Conservation (phyloP, 2,113 vertebrate species). For the Aegithalos caudatus region DNA sequence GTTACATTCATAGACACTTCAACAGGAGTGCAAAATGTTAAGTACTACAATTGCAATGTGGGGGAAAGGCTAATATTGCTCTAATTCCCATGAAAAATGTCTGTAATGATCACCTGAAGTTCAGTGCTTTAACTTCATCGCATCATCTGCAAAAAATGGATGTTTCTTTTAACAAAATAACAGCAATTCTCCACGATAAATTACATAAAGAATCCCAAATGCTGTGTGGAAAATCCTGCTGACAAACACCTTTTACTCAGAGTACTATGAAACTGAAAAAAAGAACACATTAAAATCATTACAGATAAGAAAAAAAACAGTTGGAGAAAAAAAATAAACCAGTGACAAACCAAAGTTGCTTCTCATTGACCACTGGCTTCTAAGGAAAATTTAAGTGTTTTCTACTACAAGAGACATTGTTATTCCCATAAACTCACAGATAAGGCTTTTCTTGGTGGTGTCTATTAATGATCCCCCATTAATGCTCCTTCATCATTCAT, state of each 20-base stretch:
- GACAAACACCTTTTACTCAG: background rate
- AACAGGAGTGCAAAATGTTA: slow-evolving; percentile 8
- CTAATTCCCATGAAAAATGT: background rate
- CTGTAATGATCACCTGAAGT: background rate
- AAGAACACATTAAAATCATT: background rate
- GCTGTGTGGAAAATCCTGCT: background rate
- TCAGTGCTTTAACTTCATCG: background rate
- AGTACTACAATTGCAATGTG: background rate
- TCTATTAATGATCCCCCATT: background rate
- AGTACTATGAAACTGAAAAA: background rate
- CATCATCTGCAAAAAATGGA: background rate
- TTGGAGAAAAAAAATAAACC: background rate
- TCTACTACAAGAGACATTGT: background rate
- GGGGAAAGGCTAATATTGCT: background rate
- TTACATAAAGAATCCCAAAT: background rate
- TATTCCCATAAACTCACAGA: background rate
- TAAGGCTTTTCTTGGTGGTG: background rate
- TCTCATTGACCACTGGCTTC: background rate
- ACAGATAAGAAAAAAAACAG: background rate
- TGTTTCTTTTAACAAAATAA: background rate
- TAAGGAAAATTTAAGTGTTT: background rate
- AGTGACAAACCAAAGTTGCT: background rate
- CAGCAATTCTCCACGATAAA: background rate
- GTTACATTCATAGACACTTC: slow-evolving; percentile 2
- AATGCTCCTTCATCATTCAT: background rate